phyloP scores from a whole-genome alignment of 2,888 invertebrate species.

The Laothoe populi region DNA sequence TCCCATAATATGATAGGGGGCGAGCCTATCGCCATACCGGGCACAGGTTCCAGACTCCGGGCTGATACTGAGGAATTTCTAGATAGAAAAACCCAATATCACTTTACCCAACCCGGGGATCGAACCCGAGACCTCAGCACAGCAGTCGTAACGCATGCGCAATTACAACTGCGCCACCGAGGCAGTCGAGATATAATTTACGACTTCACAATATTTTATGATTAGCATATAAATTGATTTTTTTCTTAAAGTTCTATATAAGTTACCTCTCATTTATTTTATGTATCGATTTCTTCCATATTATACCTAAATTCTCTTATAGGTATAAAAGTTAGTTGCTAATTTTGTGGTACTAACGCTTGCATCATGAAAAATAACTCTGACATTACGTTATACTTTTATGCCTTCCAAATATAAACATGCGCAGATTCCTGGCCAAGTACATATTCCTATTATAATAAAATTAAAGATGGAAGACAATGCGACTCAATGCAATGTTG shows the following conservation, averaged over 20 bases:
- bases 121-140: too few species aligned
- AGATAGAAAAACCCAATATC: too few species aligned
- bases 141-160: too few species aligned
- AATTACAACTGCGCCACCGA: too few species aligned
- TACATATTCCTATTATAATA: constrained; percentile 16
- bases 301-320: constrained; percentile 28
- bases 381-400: constrained; percentile 36
- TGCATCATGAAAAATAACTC: constrained; percentile 41
- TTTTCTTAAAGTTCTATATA: constrained; percentile 16
- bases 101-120: too few species aligned
- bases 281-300: not conserved
- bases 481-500: constrained; percentile 20
- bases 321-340: constrained; percentile 21
- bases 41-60: too few species aligned
- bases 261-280: not conserved
- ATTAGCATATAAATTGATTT: constrained; percentile 24
- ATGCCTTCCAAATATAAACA: constrained; percentile 15
- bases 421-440: constrained; percentile 6
- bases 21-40: too few species aligned
- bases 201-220: constrained; percentile 14
- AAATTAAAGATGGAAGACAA: constrained; percentile 10
- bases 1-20: too few species aligned
- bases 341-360: constrained; percentile 29
- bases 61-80: too few species aligned
- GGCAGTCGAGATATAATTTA: constrained; percentile 27